These are phyloP conservation scores for Drosophila ercepeae DNA, from an alignment of 1,140 invertebrate genomes.

Conservation along the genomic window DNA sequence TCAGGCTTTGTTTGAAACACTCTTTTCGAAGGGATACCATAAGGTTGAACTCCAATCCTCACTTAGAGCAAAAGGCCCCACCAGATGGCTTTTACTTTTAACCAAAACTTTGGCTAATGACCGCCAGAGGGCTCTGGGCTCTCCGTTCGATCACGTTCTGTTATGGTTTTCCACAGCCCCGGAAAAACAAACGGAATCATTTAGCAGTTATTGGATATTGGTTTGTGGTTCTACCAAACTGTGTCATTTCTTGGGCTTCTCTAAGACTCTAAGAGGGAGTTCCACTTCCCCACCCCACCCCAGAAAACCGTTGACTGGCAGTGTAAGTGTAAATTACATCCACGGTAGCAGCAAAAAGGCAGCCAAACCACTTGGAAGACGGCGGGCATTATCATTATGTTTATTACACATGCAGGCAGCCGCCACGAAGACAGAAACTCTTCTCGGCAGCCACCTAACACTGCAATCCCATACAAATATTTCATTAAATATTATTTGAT, in stretches of 20 bases:
- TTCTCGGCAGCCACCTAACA: conserved; percentile 12
- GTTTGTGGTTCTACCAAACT: conserved; percentile 25
- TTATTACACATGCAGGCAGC: conserved; percentile 66
- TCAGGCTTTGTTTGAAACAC: too few species aligned
- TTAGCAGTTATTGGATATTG: conserved; percentile 48
- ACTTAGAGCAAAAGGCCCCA: not conserved
- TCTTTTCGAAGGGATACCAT: not conserved
- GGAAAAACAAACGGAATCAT: conserved; percentile 30
- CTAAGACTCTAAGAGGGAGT: conserved; percentile 62
- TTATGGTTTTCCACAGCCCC: conserved; percentile 5
- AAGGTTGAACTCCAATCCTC: not conserved
- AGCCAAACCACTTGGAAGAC: conserved; percentile 65
- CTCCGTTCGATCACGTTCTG: conserved; percentile 37
- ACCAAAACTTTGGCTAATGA: conserved; percentile 27
- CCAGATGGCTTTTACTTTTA: conserved; percentile 42
- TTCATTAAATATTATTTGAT: not conserved
- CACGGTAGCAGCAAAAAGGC: conserved; percentile 63
- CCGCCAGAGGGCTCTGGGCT: conserved; percentile 45
- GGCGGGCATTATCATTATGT: conserved; percentile 80
- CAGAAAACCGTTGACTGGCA: conserved; percentile 17
- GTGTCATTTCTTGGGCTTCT: conserved; percentile 66
- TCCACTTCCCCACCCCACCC: conserved; percentile 22
- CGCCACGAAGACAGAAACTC: conserved; percentile 14
- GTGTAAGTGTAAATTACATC: conserved; percentile 54
- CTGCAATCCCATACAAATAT: not conserved